These are phyloP conservation scores for Craseonycteris thonglongyai DNA, from an alignment of 2,113 vertebrate species.

Conservation along the genomic window DNA sequence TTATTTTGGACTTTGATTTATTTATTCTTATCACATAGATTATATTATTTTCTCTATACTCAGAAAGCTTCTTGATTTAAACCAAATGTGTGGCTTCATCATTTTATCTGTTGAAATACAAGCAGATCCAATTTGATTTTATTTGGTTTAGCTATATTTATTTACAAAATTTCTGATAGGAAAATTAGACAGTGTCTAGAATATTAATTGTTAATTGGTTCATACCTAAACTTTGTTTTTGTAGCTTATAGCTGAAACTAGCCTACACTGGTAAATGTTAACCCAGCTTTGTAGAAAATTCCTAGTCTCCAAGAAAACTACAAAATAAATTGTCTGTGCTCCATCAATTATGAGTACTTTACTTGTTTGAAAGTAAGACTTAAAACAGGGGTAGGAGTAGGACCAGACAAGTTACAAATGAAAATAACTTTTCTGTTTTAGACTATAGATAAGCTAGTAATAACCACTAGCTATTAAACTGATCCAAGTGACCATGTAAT, in stretches of 20 bases:
- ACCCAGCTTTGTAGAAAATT: neutral
- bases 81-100: neutral
- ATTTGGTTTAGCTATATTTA: neutral
- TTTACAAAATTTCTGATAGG: neutral
- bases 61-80: neutral
- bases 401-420: neutral
- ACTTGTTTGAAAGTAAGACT: neutral
- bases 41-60: neutral
- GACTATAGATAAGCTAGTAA: neutral
- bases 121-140: neutral
- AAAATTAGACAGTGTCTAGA: neutral
- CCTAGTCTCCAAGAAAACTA: neutral
- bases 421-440: neutral
- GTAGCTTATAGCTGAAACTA: neutral
- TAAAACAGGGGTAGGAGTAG: neutral
- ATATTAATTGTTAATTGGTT: neutral
- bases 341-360: neutral
- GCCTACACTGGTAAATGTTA: neutral
- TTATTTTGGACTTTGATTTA: neutral
- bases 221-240: neutral
- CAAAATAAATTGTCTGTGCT: neutral
- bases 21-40: neutral
- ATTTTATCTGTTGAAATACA: neutral
- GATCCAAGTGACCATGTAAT: neutral
- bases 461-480: neutral